Percentiles rank a stretch among this genome's conserved stretches.
These are phyloP conservation scores for Tanaodytes sp. DNA, from an alignment of 2,888 invertebrate species.

Conservation along the genomic window DNA sequence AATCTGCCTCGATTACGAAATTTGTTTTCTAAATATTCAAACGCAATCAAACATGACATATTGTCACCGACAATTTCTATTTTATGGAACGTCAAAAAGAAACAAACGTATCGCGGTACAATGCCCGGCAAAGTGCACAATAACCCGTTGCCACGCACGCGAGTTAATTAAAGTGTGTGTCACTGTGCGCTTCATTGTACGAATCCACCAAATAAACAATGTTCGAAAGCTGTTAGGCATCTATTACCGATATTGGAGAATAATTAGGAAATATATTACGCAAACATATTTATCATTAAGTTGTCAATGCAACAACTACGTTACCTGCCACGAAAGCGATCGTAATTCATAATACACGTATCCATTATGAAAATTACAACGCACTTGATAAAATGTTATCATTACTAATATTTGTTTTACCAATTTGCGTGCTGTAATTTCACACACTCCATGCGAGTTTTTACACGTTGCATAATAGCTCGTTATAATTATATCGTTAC, in stretches of 20 bases:
- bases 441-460: too few relatives aligned
- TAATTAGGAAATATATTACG: slow-evolving; percentile 21
- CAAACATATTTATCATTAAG: neutral
- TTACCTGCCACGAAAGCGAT: too few relatives aligned
- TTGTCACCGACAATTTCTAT: slow-evolving; percentile 37
- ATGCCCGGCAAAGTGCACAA: slow-evolving; percentile 39
- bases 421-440: too few relatives aligned
- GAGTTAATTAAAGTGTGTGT: slow-evolving; percentile 48
- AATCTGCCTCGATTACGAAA: slow-evolving; percentile 23
- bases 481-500: too few relatives aligned
- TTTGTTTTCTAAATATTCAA: slow-evolving; percentile 39
- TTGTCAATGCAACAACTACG: too few relatives aligned
- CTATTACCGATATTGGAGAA: slow-evolving; percentile 26
- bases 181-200: slow-evolving; percentile 34
- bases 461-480: too few relatives aligned
- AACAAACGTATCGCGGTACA: slow-evolving; percentile 41
- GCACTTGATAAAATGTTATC: too few relatives aligned
- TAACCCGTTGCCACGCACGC: slow-evolving; percentile 10
- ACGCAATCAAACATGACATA: slow-evolving; percentile 41
- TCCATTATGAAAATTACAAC: too few relatives aligned
- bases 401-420: too few relatives aligned
- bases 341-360: too few relatives aligned
- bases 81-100: slow-evolving; percentile 36
- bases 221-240: slow-evolving; percentile 29
- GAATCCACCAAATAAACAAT: slow-evolving; percentile 40